Evolutionary conservation across 2,888 invertebrate species (phyloP).

Genomic region (Cheilosia grossa): DNA sequence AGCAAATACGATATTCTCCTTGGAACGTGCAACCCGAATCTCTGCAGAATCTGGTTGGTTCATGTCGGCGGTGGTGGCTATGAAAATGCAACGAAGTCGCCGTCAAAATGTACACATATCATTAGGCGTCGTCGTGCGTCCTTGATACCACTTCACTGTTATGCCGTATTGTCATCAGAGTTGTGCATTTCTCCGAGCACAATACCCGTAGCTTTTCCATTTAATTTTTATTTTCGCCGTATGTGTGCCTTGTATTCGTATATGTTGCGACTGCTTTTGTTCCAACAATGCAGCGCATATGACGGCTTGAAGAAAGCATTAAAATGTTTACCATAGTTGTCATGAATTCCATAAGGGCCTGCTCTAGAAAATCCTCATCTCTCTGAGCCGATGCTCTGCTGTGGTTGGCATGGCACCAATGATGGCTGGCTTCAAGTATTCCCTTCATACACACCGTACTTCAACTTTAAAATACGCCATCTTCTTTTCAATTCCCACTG

Average conservation of each 20-base stretch:
- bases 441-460: slow-evolving; percentile 49
- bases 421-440: slow-evolving; percentile 32
- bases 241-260: neutral
- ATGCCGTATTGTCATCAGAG: slow-evolving; percentile 28
- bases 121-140: slow-evolving; percentile 64
- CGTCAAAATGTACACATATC: slow-evolving; percentile 64
- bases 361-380: slow-evolving; percentile 65
- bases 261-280: slow-evolving; percentile 45
- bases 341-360: slow-evolving; percentile 70
- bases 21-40: slow-evolving; percentile 30
- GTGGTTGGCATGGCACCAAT: slow-evolving; percentile 40
- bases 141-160: slow-evolving; percentile 64
- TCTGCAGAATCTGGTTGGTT: slow-evolving; percentile 25
- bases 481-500: slow-evolving; percentile 69
- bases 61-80: slow-evolving; percentile 4
- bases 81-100: slow-evolving; percentile 24
- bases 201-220: slow-evolving; percentile 38
- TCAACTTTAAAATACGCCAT: slow-evolving; percentile 70
- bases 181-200: slow-evolving; percentile 57
- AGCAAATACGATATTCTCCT: neutral
- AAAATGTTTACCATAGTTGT: slow-evolving; percentile 69
- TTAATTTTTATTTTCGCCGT: slow-evolving; percentile 9
- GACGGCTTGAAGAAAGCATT: slow-evolving; percentile 66
- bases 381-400: slow-evolving; percentile 46
- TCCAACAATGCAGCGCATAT: slow-evolving; percentile 48